phyloP scores from a whole-genome alignment of 2,888 invertebrate genomes.

The Zaprionus bogoriensis region DNA sequence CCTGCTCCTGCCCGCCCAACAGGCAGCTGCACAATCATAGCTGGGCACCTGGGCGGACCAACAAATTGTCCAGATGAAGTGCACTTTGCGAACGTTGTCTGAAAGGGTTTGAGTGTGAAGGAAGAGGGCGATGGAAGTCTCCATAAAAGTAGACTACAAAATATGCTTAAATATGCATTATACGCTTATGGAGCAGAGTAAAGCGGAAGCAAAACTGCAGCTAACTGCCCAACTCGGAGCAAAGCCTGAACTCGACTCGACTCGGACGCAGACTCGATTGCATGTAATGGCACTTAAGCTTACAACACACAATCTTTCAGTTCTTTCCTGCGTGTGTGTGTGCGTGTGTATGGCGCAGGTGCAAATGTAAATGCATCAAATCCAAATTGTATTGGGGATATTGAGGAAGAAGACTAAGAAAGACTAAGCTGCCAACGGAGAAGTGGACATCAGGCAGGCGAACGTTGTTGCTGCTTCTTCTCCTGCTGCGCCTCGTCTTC shows the following conservation, averaged over 20 bases:
- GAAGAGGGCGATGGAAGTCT: constrained; percentile 10
- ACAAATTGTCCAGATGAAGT: constrained; percentile 70
- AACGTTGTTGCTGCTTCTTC: not conserved
- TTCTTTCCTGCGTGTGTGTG: constrained; percentile 7
- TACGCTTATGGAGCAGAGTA: constrained; percentile 56
- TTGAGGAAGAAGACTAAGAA: constrained; percentile 29
- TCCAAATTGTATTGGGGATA: constrained; percentile 57
- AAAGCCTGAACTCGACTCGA: constrained; percentile 46
- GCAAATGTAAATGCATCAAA: constrained; percentile 75
- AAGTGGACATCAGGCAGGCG: not conserved
- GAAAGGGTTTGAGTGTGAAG: not conserved
- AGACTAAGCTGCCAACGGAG: not conserved
- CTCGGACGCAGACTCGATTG: constrained; percentile 61
- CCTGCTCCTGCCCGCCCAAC: not conserved
- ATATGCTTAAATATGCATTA: constrained; percentile 78
- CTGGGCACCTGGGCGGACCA: constrained; percentile 22
- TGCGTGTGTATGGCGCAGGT: constrained; percentile 52
- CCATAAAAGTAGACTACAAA: constrained; percentile 72
- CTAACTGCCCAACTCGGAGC: constrained; percentile 25
- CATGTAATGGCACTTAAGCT: constrained; percentile 78
- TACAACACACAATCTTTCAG: constrained; percentile 56
- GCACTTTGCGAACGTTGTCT: constrained; percentile 40
- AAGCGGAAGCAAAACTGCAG: constrained; percentile 14
- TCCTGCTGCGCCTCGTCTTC: not conserved
- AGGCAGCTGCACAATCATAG: not conserved